phyloP scores from a whole-genome alignment of 2,113 vertebrate genomes.

The Actenoides hombroni region DNA sequence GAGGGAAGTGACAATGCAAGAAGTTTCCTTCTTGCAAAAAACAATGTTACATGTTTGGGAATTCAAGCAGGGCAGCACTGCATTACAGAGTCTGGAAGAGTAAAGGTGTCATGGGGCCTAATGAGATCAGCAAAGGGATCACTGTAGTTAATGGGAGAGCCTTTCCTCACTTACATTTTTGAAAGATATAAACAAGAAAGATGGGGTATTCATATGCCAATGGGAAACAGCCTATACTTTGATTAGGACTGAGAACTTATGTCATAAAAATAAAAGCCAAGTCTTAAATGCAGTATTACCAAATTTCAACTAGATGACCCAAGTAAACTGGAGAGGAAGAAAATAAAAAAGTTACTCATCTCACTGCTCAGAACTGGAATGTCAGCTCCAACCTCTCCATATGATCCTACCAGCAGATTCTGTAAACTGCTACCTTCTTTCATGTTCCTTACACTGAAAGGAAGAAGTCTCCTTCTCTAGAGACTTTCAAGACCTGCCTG shows the following conservation, averaged over 20 bases:
- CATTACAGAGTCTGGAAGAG: neutral
- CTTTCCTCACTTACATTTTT: neutral
- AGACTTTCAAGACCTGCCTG: too few species aligned
- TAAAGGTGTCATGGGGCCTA: neutral
- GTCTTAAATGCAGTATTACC: neutral
- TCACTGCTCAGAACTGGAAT: neutral
- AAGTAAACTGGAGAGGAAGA: neutral
- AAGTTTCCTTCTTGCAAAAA: neutral
- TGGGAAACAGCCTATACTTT: neutral
- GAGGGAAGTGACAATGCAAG: neutral
- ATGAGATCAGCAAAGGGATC: neutral
- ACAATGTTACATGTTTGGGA: neutral
- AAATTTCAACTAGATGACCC: neutral
- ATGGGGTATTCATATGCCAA: neutral
- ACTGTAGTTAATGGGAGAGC: neutral
- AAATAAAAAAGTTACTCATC: neutral
- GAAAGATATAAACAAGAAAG: neutral
- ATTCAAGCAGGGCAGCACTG: neutral
- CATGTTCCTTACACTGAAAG: neutral
- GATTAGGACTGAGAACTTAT: neutral
- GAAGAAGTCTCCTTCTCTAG: too few species aligned
- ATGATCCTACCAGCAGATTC: neutral
- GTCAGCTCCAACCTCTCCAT: neutral
- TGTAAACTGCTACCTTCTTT: neutral
- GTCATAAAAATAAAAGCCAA: neutral